These are phyloP conservation scores for Gryllus bimaculatus DNA, from an alignment of 1,140 invertebrate genomes.

Conservation along the genomic window DNA sequence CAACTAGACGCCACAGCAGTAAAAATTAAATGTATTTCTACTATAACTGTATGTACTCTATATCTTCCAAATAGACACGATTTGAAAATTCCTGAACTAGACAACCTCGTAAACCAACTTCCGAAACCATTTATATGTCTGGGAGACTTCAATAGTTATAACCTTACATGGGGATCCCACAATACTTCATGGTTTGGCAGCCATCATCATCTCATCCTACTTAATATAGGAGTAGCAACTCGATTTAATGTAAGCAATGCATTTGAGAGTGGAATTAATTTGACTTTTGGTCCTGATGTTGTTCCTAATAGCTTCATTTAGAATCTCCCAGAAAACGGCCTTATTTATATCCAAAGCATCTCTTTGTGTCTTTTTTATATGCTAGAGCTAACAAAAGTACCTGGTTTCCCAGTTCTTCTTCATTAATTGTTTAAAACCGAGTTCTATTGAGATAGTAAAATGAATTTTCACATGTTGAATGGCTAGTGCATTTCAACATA, in stretches of 20 bases:
- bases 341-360: too few relatives aligned
- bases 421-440: too few relatives aligned
- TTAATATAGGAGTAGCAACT: slow-evolving; percentile 12
- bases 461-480: too few relatives aligned
- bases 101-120: slow-evolving; percentile 28
- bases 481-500: too few relatives aligned
- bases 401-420: too few relatives aligned
- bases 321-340: too few relatives aligned
- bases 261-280: background rate
- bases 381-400: too few relatives aligned
- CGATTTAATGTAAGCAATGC: background rate
- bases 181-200: slow-evolving; percentile 14
- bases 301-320: too few relatives aligned
- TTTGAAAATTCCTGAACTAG: slow-evolving; percentile 18
- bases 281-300: background rate
- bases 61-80: background rate
- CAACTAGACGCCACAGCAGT: background rate
- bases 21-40: background rate
- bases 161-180: slow-evolving; percentile 29
- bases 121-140: slow-evolving; percentile 28
- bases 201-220: background rate
- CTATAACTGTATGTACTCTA: background rate
- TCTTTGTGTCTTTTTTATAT: too few relatives aligned
- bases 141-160: slow-evolving; percentile 31
- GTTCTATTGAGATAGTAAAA: too few relatives aligned